Evolutionary conservation across 2,888 invertebrate species (phyloP).

Genomic region (Entomobrya proxima): DNA sequence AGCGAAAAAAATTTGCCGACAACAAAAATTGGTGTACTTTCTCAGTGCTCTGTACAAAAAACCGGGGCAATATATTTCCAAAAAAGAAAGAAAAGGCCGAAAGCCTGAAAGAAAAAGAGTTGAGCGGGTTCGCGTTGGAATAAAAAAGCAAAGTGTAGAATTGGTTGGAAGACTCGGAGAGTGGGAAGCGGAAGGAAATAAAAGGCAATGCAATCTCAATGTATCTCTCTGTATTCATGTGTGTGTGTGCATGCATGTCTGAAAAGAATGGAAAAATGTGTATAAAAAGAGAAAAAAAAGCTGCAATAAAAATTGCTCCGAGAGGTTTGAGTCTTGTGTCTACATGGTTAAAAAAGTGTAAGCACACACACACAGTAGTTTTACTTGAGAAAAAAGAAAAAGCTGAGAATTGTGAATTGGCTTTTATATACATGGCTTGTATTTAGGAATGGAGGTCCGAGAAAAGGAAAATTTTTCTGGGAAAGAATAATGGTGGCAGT

Average conservation of each 20-base stretch:
- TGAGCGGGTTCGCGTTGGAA: background rate
- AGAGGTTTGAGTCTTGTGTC: background rate
- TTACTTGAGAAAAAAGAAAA: background rate
- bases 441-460: no score
- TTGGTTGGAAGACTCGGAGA: background rate
- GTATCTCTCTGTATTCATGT: constrained; percentile 12
- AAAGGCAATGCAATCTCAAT: constrained; percentile 37
- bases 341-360: no score
- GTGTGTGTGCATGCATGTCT: background rate
- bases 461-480: no score
- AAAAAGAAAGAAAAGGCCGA: background rate
- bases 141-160: background rate
- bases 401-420: constrained; percentile 27
- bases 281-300: background rate
- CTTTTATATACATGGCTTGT: background rate
- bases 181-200: constrained; percentile 39
- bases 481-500: constrained; percentile 34
- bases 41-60: background rate
- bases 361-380: background rate
- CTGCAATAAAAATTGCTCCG: constrained; percentile 28
- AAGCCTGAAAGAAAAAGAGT: background rate
- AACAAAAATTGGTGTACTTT: background rate
- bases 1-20: constrained; percentile 14
- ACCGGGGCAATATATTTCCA: constrained; percentile 10
- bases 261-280: background rate